Base-by-base conservation (phyloP, 1,140 invertebrate genomes). In the Rhyacophila brunnea region DNA sequence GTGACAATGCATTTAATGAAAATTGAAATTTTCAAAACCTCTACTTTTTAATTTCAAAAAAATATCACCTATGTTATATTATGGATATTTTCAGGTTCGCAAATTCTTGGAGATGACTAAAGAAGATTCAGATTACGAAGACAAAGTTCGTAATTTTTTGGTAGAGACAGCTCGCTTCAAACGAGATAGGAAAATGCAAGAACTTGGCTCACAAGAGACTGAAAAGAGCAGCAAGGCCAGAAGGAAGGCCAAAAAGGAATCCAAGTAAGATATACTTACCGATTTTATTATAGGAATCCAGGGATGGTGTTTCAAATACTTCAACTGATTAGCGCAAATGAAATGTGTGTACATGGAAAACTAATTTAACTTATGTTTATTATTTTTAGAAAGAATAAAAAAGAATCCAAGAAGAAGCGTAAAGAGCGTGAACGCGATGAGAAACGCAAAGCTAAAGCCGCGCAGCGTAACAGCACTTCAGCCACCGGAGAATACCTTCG, bases 91-190 rank as follows among this genome's bases (percentile, higher is more conserved):
- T 17, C 81, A 90, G 79, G 83, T 92, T 17, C 81, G 88, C 4
- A 85, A 86, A 54, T 90, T 91, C 70, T 70, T 90, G 35, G 86
- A 89, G 64, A 86, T 89, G 71, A 89, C 87, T 1, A 89, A 89
- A 73, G 87, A 88, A 65, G 90, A 92, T 68, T 89, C 88, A 0
- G 89, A 91, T 71, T 92, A 91, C 66, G 89, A 91, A 69, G 85
- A 87, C 45, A 91, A 90, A 76, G 87, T 93, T 32, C 81, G 89
- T 1, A 90, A 89, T 68, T 90, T 92, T 68, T 74, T 93, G 40
- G 88, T 89, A 63, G 89, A 92, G 66, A 88, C 88, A 6, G 85
- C 83, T 34, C 86, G 87, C 67, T 91, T 89, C 79, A 90, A 90
- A 66, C 86, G 88, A 64, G 85, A 87, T 62, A 86, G 87, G 66